These are phyloP conservation scores for Suricata suricatta DNA, from an alignment of 2,113 vertebrate genomes.

Conservation along the genomic window DNA sequence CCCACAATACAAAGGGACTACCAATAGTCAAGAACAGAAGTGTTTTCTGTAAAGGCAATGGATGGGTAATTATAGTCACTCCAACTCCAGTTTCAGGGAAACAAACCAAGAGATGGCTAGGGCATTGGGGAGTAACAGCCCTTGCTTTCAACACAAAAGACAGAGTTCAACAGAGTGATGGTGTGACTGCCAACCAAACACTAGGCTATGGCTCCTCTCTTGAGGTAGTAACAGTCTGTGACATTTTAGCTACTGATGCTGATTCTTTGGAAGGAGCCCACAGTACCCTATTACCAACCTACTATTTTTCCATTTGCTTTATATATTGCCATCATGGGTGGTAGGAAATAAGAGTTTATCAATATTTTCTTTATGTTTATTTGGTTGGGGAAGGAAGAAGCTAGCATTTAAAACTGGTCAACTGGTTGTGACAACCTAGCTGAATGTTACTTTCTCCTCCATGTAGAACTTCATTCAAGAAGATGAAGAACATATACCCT, in stretches of 20 bases:
- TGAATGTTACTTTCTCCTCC: not conserved
- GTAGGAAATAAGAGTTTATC: not conserved
- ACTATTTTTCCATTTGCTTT: not conserved
- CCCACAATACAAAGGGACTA: not conserved
- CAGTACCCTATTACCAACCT: not conserved
- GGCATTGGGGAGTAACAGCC: not conserved
- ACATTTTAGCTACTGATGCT: not conserved
- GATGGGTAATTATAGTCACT: not conserved
- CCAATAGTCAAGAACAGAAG: not conserved
- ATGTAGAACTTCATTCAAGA: not conserved
- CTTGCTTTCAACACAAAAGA: not conserved
- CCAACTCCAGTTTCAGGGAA: not conserved
- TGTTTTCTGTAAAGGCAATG: not conserved
- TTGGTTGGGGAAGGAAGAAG: not conserved
- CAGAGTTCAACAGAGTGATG: not conserved
- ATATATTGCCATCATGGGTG: not conserved
- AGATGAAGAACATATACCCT: not conserved
- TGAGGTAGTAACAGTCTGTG: not conserved
- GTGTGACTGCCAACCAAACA: not conserved
- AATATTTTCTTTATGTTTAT: slow-evolving; percentile 16
- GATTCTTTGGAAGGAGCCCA: not conserved
- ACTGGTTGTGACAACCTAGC: not conserved
- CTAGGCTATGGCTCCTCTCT: not conserved
- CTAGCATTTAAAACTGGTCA: not conserved
- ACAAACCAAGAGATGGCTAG: not conserved